Evolutionary conservation across 2,797 vertebrate species (phyloP).

Genomic region (Sternarchorhynchus goeldii): DNA sequence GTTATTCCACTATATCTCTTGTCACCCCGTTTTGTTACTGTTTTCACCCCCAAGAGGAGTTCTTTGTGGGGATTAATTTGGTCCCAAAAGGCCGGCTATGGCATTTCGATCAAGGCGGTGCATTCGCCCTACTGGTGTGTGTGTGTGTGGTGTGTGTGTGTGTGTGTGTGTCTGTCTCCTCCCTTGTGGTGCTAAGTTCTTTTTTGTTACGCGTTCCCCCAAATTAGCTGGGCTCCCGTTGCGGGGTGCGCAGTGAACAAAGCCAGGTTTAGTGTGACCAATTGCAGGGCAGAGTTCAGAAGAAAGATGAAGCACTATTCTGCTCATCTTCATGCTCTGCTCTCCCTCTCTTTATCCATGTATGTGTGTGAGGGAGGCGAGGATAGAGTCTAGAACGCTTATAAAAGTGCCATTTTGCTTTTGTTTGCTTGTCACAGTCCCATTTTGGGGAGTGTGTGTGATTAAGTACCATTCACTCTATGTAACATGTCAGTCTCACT

Average conservation of each 20-base stretch:
- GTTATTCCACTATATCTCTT: slow-evolving; percentile 30
- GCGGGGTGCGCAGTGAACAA: slow-evolving; percentile 67
- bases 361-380: slow-evolving; percentile 58
- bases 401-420: slow-evolving; percentile 65
- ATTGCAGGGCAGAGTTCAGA: slow-evolving; percentile 72
- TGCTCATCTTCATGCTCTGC: slow-evolving; percentile 13
- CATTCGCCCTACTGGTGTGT: neutral
- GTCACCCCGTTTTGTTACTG: slow-evolving; percentile 65
- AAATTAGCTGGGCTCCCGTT: slow-evolving; percentile 73
- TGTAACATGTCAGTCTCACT: slow-evolving; percentile 45
- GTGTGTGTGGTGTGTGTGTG: neutral
- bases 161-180: slow-evolving; percentile 6
- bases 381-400: slow-evolving; percentile 29
- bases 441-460: slow-evolving; percentile 47
- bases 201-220: slow-evolving; percentile 68
- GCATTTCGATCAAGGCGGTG: slow-evolving; percentile 9
- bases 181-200: slow-evolving; percentile 48
- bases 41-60: slow-evolving; percentile 43
- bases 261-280: slow-evolving; percentile 74
- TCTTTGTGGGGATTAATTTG: slow-evolving; percentile 41
- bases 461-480: slow-evolving; percentile 52
- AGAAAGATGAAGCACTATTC: slow-evolving; percentile 76
- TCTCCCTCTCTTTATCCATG: neutral
- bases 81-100: slow-evolving; percentile 1
- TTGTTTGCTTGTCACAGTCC: slow-evolving; percentile 34